These are phyloP conservation scores for Papilio helenus DNA, from an alignment of 1,140 invertebrate species.

Conservation along the genomic window DNA sequence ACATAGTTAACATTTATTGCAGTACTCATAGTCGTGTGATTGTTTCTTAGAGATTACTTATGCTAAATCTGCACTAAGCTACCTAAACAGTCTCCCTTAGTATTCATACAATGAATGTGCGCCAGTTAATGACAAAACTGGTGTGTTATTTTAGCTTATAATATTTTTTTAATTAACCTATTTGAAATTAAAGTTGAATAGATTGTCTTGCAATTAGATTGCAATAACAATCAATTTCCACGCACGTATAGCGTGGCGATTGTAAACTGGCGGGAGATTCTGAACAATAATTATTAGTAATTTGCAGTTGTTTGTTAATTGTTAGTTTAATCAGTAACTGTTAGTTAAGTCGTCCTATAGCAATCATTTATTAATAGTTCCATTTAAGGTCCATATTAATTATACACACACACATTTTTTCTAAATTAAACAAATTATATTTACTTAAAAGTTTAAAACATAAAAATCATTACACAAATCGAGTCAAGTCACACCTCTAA, in stretches of 20 bases:
- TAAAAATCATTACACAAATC: too few relatives aligned
- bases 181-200: background rate
- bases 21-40: too few relatives aligned
- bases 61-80: too few relatives aligned
- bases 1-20: too few relatives aligned
- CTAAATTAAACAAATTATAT: too few relatives aligned
- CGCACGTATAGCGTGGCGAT: background rate
- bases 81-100: too few relatives aligned
- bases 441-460: background rate
- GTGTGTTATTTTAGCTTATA: background rate
- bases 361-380: background rate
- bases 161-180: too few relatives aligned
- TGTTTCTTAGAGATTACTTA: too few relatives aligned
- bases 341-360: background rate
- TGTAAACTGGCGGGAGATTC: background rate
- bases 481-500: too few relatives aligned
- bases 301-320: conserved; percentile 9
- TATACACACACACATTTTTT: background rate
- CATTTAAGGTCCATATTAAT: background rate
- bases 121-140: too few relatives aligned
- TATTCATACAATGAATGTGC: too few relatives aligned
- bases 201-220: background rate
- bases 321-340: background rate
- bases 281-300: background rate
- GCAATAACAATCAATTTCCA: background rate